Percentiles rank a stretch among this genome's conserved stretches.
Conservation (phyloP, 1,140 invertebrate genomes). For the Helicoverpa armigera region DNA sequence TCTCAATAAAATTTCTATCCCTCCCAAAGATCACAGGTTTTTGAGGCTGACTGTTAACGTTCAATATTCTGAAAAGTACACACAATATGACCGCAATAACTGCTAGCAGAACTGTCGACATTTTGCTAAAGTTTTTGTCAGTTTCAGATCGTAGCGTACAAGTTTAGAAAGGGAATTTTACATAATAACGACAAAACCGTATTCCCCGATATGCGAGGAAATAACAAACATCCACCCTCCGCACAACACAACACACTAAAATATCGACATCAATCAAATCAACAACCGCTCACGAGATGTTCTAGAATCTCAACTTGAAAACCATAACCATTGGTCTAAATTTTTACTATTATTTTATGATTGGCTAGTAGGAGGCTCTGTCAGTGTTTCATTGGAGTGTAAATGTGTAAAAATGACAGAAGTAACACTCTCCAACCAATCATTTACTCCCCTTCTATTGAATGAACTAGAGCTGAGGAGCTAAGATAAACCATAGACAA, state of each 20-base stretch:
- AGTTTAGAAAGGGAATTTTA: conserved; percentile 53
- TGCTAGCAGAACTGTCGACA: conserved; percentile 92
- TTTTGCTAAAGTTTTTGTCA: conserved; percentile 67
- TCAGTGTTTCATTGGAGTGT: background rate
- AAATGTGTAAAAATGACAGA: background rate
- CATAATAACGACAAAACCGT: conserved; percentile 63
- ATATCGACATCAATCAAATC: conserved; percentile 26
- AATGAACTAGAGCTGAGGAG: background rate
- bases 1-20: conserved; percentile 91
- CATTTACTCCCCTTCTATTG: background rate
- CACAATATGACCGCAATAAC: conserved; percentile 92
- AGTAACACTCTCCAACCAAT: background rate
- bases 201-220: conserved; percentile 50
- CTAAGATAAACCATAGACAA: too few species aligned
- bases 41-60: conserved; percentile 92
- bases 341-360: background rate
- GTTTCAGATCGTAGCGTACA: conserved; percentile 41
- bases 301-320: conserved; percentile 28
- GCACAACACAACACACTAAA: conserved; percentile 49
- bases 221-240: conserved; percentile 53
- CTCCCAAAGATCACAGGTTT: conserved; percentile 91
- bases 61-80: conserved; percentile 93
- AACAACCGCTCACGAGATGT: conserved; percentile 37
- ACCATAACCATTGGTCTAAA: background rate
- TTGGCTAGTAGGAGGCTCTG: background rate